A percentile compares a stretch with the other conserved stretches of the same genome.
Conservation (phyloP, 2,888 invertebrate genomes). For the Bombyx huttoni region DNA sequence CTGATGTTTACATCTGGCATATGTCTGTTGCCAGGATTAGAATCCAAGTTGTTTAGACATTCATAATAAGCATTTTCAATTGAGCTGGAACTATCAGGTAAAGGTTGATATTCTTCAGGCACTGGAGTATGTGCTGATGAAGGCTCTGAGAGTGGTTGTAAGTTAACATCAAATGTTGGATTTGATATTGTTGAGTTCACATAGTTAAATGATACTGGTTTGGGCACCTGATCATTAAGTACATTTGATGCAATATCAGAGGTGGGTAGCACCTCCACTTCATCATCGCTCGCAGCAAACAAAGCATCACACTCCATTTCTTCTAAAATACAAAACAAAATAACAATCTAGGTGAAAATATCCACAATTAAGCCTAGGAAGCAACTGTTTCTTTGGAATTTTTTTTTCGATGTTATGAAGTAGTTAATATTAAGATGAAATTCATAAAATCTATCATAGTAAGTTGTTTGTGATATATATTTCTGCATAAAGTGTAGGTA, state of each 20-base stretch:
- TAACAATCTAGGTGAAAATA: neutral
- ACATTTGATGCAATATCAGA: constrained; percentile 23
- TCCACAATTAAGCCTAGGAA: neutral
- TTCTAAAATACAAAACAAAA: constrained; percentile 43
- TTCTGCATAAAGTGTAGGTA: neutral
- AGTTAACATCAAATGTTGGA: constrained; percentile 39
- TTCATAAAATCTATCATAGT: neutral
- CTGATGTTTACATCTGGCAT: constrained; percentile 43
- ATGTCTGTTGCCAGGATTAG: constrained; percentile 24
- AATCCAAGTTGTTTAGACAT: constrained; percentile 21
- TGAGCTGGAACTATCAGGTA: constrained; percentile 59
- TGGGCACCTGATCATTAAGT: constrained; percentile 24
- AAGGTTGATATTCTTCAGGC: constrained; percentile 61
- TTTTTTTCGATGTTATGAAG: too few relatives aligned
- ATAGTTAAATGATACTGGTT: constrained; percentile 45
- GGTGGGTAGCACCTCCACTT: constrained; percentile 59
- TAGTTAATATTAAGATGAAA: neutral
- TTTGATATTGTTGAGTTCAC: constrained; percentile 47
- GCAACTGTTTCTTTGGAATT: neutral
- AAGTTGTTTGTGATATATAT: neutral
- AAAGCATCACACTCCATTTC: constrained; percentile 77
- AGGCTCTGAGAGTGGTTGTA: constrained; percentile 36
- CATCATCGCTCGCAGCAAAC: constrained; percentile 77
- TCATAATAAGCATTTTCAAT: constrained; percentile 30
- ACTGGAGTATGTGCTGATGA: constrained; percentile 51